Evolutionary conservation across 2,888 invertebrate genomes (phyloP).

Genomic region (Idaea dimidiata): DNA sequence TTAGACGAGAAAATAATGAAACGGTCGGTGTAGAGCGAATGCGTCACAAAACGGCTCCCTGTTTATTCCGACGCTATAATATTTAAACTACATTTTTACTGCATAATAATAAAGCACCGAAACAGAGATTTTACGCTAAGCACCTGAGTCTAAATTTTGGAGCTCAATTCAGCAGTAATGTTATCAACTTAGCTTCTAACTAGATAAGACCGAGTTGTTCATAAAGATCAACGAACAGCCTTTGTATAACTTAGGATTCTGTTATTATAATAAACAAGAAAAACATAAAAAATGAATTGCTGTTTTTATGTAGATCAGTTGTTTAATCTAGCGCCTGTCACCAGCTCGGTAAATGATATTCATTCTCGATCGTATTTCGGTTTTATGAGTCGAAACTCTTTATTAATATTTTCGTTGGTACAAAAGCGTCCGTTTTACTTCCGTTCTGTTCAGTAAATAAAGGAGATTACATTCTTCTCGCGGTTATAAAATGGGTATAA

Average conservation of each 20-base stretch:
- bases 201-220: conserved; percentile 6
- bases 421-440: conserved; percentile 55
- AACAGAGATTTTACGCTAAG: conserved; percentile 19
- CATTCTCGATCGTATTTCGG: conserved; percentile 24
- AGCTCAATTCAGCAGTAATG: conserved; percentile 13
- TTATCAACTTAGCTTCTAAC: conserved; percentile 15
- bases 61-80: conserved; percentile 24
- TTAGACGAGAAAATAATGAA: conserved; percentile 48
- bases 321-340: not conserved
- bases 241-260: not conserved
- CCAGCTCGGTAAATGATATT: conserved; percentile 18
- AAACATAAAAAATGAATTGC: not conserved
- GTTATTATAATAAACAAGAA: not conserved
- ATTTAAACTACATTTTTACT: conserved; percentile 24
- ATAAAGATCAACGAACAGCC: not conserved
- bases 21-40: conserved; percentile 26
- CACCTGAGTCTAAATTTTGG: not conserved
- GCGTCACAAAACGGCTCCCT: conserved; percentile 22
- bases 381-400: conserved; percentile 31
- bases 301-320: not conserved
- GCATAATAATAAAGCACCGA: conserved; percentile 22
- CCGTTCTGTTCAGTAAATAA: conserved; percentile 60
- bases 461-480: conserved; percentile 68
- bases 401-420: conserved; percentile 49
- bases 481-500: conserved; percentile 68